These are phyloP conservation scores for Bhutanitis thaidina DNA, from an alignment of 2,888 invertebrate genomes.

Conservation along the genomic window DNA sequence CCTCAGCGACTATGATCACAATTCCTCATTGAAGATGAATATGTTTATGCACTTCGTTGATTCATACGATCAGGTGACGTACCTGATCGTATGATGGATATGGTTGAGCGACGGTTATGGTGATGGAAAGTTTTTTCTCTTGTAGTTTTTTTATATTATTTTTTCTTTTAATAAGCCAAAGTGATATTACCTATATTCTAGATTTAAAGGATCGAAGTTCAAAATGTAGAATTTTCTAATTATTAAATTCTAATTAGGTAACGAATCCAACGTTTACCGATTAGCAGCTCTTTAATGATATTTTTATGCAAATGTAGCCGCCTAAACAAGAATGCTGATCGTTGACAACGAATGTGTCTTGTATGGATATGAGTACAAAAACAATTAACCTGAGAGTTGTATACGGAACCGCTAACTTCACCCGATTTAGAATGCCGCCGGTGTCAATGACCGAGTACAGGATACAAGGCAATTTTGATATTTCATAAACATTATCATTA, in stretches of 20 bases:
- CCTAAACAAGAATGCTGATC: conserved; percentile 12
- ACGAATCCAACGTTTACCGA: not conserved
- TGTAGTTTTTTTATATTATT: no score
- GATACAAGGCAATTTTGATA: conserved; percentile 50
- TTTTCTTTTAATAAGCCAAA: no score
- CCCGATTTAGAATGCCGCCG: conserved; percentile 43
- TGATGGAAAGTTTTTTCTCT: no score
- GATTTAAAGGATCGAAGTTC: no score
- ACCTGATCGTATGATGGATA: no score
- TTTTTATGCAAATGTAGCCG: conserved; percentile 16
- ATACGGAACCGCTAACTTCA: conserved; percentile 25
- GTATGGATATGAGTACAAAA: conserved; percentile 8
- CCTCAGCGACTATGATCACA: no score
- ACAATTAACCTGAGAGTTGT: conserved; percentile 7
- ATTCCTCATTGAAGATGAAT: no score
- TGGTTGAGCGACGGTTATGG: no score
- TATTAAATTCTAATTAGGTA: not conserved
- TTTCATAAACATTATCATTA: conserved; percentile 57
- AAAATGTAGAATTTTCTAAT: not conserved
- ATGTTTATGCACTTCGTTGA: no score
- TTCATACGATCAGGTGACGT: no score
- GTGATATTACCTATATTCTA: no score
- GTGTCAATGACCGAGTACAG: conserved; percentile 47
- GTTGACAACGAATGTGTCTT: conserved; percentile 9
- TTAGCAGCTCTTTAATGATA: conserved; percentile 4